phyloP scores from a whole-genome alignment of 2,888 invertebrate species.

The Melipona beecheii region DNA sequence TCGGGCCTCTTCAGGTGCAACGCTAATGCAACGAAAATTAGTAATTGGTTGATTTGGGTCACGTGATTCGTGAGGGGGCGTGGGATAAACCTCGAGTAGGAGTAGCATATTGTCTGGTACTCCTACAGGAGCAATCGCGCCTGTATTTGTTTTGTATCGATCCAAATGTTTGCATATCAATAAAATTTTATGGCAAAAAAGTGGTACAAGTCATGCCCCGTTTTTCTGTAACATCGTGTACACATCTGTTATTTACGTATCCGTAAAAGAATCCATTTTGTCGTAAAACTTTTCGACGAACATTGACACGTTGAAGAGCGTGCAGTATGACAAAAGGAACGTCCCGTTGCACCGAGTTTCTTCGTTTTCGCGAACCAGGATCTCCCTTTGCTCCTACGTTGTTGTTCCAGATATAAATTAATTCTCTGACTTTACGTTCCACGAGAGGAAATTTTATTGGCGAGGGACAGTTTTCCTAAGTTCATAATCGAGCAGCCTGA shows the following conservation, averaged over 20 bases:
- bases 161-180: no score
- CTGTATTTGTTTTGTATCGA: no score
- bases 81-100: no score
- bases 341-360: not conserved
- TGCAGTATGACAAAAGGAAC: not conserved
- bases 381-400: not conserved
- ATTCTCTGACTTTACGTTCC: not conserved
- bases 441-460: not conserved
- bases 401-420: not conserved
- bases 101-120: no score
- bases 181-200: no score
- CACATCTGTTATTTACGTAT: not conserved
- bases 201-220: no score
- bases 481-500: not conserved
- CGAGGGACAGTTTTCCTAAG: not conserved
- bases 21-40: no score
- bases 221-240: not conserved
- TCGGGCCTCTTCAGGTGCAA: no score
- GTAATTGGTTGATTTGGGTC: no score
- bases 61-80: no score
- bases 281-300: not conserved
- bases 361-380: not conserved
- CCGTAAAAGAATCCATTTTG: not conserved
- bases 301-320: not conserved
- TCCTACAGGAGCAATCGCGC: no score